phyloP scores from a whole-genome alignment of 2,888 invertebrate species.

The Heliothis peltigera region DNA sequence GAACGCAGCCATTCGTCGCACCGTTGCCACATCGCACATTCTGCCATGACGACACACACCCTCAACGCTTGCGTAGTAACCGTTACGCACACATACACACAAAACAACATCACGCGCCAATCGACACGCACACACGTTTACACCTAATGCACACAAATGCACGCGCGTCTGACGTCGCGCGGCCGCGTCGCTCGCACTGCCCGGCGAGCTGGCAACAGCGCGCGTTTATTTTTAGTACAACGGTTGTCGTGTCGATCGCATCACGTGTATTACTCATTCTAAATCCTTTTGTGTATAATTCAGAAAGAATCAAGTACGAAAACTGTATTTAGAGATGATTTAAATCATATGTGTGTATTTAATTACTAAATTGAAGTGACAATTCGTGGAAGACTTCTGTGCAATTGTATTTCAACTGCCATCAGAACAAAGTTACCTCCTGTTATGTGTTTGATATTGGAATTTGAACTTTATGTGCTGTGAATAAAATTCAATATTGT shows the following conservation, averaged over 20 bases:
- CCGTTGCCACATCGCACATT: conserved; percentile 49
- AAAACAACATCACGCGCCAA: not conserved
- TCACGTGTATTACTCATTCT: conserved; percentile 40
- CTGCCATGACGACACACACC: conserved; percentile 47
- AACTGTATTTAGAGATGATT: not conserved
- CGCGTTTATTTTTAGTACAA: conserved; percentile 54
- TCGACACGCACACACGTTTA: conserved; percentile 8
- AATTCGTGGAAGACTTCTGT: conserved; percentile 2
- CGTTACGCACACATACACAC: conserved; percentile 16
- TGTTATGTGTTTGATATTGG: not conserved
- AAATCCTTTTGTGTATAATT: conserved; percentile 12
- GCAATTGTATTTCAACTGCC: conserved; percentile 8
- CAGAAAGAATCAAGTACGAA: not conserved
- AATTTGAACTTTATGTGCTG: conserved; percentile 8
- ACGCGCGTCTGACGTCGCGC: conserved; percentile 28
- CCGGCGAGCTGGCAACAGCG: conserved; percentile 51
- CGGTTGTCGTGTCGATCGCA: conserved; percentile 56
- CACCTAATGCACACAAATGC: too few relatives aligned
- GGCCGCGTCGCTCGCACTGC: conserved; percentile 54
- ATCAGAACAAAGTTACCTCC: conserved; percentile 1
- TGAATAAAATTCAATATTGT: not conserved
- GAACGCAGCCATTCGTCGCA: conserved; percentile 15
- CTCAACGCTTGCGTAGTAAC: conserved; percentile 17
- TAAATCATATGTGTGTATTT: not conserved
- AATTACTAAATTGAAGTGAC: not conserved